These are phyloP conservation scores for Leptinotarsa tumamoca DNA, from an alignment of 2,888 invertebrate genomes.

Conservation along the genomic window DNA sequence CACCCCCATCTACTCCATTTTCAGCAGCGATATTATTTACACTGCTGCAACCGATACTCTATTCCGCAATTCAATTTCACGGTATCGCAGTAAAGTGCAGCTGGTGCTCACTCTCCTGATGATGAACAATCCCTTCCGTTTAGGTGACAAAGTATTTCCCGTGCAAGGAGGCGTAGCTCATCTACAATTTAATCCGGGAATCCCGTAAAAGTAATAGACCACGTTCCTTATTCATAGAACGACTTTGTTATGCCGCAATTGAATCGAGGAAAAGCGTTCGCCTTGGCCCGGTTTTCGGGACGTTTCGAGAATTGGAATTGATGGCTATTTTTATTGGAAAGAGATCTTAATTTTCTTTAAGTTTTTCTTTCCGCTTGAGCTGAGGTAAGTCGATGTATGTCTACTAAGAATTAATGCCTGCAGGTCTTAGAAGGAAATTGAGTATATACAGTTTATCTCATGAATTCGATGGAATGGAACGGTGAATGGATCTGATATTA, in stretches of 20 bases:
- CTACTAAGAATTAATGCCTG: too few relatives aligned
- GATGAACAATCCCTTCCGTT: slow-evolving; percentile 10
- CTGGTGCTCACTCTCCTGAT: slow-evolving; percentile 17
- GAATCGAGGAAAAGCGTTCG: slow-evolving; percentile 28
- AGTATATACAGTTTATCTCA: too few relatives aligned
- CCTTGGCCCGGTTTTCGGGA: neutral
- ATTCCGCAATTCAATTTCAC: slow-evolving; percentile 16
- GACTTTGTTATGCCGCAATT: slow-evolving; percentile 35
- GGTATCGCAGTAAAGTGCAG: slow-evolving; percentile 11
- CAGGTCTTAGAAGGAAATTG: too few relatives aligned
- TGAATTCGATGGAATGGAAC: too few relatives aligned
- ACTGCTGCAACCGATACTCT: slow-evolving; percentile 3
- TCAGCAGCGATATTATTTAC: slow-evolving; percentile 7
- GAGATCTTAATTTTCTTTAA: neutral
- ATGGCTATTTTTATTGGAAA: neutral
- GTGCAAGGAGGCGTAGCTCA: slow-evolving; percentile 26
- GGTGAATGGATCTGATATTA: too few relatives aligned
- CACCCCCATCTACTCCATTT: neutral
- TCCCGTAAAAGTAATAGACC: slow-evolving; percentile 33
- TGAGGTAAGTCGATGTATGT: too few relatives aligned
- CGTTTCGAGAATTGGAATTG: neutral
- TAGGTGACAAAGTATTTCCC: slow-evolving; percentile 22
- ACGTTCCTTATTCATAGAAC: slow-evolving; percentile 39
- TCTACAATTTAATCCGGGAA: slow-evolving; percentile 36
- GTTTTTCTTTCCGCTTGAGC: neutral